Conservation (phyloP, 2,113 vertebrate genomes). For the Aphyosemion australe region DNA sequence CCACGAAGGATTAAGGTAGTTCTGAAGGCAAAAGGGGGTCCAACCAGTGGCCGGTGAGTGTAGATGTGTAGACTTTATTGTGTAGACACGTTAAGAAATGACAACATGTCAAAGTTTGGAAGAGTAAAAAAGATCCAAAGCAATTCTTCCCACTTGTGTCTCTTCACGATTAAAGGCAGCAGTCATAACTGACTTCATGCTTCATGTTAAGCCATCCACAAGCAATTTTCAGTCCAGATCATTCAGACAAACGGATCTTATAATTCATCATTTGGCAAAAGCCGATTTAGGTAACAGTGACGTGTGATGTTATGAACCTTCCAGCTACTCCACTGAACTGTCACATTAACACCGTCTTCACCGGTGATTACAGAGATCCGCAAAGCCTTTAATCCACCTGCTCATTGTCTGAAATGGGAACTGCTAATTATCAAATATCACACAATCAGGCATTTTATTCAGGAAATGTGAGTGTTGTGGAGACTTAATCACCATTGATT, state of each 20-base stretch:
- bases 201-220: slow-evolving; percentile 8
- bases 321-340: not conserved
- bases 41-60: too few species aligned
- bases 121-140: not conserved
- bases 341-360: slow-evolving; percentile 8
- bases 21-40: too few species aligned
- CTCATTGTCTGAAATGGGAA: slow-evolving; percentile 26
- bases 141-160: slow-evolving; percentile 8
- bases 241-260: slow-evolving; percentile 20
- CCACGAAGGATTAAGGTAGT: too few species aligned
- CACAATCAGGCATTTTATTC: slow-evolving; percentile 47
- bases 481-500: slow-evolving; percentile 74
- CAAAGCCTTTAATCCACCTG: slow-evolving; percentile 20
- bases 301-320: slow-evolving; percentile 1
- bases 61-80: too few species aligned
- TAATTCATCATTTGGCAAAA: slow-evolving; percentile 8
- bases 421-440: slow-evolving; percentile 51
- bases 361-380: not conserved
- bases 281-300: not conserved
- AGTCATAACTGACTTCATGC: slow-evolving; percentile 29
- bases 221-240: slow-evolving; percentile 29
- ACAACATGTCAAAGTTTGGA: not conserved
- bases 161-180: slow-evolving; percentile 30
- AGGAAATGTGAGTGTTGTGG: slow-evolving; percentile 54
- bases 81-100: too few species aligned